Percentiles rank a stretch among this genome's conserved stretches.
phyloP scores from a whole-genome alignment of 2,888 invertebrate genomes.

The Morinoia aosen region DNA sequence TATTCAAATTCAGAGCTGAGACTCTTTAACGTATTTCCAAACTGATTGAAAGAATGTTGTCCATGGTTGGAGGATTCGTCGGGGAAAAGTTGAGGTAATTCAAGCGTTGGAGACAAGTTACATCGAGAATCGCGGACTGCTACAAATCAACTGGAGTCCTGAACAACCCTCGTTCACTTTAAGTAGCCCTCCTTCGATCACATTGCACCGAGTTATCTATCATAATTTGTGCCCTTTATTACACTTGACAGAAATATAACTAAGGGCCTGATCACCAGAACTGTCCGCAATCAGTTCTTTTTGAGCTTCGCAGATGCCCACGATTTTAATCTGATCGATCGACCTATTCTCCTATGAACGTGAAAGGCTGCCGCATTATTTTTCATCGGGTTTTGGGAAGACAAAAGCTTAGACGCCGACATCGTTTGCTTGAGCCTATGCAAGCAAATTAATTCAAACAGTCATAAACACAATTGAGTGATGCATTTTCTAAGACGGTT shows the following conservation, averaged over 20 bases:
- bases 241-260: neutral
- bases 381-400: too few species aligned
- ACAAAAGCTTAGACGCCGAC: too few species aligned
- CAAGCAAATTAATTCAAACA: too few species aligned
- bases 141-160: neutral
- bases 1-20: neutral
- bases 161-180: neutral
- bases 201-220: neutral
- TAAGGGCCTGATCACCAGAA: neutral
- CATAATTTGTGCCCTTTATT: neutral
- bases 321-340: neutral
- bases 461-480: too few species aligned
- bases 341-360: neutral
- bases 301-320: neutral
- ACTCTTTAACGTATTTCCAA: neutral
- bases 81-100: neutral
- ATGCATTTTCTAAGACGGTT: too few species aligned
- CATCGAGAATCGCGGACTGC: neutral
- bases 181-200: neutral
- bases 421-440: too few species aligned
- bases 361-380: too few species aligned
- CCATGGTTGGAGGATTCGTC: neutral
- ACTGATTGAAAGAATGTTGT: neutral
- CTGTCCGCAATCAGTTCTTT: neutral
- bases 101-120: neutral